Percentiles rank a stretch among this genome's conserved stretches.
Evolutionary conservation across 2,113 vertebrate species (phyloP).

Genomic region (Cephalopholis sonnerati): DNA sequence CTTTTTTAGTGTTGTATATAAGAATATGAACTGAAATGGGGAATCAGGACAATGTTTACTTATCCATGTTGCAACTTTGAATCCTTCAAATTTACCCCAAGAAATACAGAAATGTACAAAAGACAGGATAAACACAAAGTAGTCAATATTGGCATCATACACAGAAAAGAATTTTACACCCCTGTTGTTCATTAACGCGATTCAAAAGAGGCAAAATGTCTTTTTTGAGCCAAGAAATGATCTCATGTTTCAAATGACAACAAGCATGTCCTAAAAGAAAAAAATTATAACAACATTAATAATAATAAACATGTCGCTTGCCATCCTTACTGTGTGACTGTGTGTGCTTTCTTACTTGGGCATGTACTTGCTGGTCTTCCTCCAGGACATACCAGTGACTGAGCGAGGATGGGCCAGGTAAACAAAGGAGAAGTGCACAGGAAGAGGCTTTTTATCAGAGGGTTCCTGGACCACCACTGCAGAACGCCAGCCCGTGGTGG

Average conservation of each 20-base stretch:
- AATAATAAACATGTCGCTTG: not conserved
- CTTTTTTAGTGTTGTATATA: not conserved
- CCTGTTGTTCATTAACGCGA: not conserved
- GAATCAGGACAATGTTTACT: not conserved
- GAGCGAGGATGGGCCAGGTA: conserved; percentile 97
- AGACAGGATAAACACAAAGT: not conserved
- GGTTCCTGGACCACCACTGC: conserved; percentile 92
- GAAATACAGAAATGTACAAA: not conserved
- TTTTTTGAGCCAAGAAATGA: not conserved
- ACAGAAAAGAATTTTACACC: not conserved
- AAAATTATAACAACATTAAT: too few relatives aligned
- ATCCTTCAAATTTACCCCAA: not conserved
- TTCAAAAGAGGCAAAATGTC: not conserved
- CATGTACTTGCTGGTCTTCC: conserved; percentile 99
- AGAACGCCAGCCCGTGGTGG: conserved; percentile 95
- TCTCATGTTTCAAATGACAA: not conserved
- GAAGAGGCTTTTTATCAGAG: conserved; percentile 86
- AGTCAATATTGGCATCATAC: not conserved
- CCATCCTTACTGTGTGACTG: not conserved
- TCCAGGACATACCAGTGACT: conserved; percentile 97
- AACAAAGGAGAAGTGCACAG: conserved; percentile 93
- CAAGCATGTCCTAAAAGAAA: not conserved
- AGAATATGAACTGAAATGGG: not conserved
- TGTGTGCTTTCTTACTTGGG: conserved; percentile 85
- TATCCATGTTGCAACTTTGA: not conserved